Evolutionary conservation across 2,113 vertebrate genomes (phyloP).

Genomic region (Chelonoidis abingdonii): DNA sequence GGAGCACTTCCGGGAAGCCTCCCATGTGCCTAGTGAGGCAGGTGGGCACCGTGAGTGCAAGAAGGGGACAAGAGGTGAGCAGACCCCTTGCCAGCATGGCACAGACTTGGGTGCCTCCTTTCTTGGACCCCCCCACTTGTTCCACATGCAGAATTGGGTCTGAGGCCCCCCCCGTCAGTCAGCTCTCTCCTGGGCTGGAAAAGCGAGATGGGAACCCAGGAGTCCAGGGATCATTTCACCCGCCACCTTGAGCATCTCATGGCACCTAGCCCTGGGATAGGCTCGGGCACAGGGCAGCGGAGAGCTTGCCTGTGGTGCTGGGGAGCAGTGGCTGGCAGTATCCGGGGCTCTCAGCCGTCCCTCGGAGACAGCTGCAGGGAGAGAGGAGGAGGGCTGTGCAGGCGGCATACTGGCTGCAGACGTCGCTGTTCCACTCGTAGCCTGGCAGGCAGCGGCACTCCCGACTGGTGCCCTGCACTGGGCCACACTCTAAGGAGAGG

Average conservation of each 20-base stretch:
- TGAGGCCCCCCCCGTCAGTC: no score
- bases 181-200: no score
- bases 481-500: constrained; percentile 26
- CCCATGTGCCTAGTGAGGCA: not conserved
- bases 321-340: constrained; percentile 62
- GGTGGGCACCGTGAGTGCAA: no score
- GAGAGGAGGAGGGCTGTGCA: not conserved
- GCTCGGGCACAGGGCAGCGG: not conserved
- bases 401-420: not conserved
- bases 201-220: no score
- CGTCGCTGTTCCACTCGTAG: constrained; percentile 32
- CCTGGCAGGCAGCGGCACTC: constrained; percentile 42
- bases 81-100: not conserved
- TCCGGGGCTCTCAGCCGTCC: not conserved
- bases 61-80: no score
- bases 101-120: no score
- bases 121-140: no score
- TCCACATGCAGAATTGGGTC: no score
- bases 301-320: not conserved
- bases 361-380: constrained; percentile 18
- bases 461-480: fast-evolving
- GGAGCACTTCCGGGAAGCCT: no score
- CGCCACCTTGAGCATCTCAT: no score
- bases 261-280: no score
- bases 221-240: no score